Base-by-base conservation (phyloP, 2,113 vertebrate species). In the Fregetta grallaria region DNA sequence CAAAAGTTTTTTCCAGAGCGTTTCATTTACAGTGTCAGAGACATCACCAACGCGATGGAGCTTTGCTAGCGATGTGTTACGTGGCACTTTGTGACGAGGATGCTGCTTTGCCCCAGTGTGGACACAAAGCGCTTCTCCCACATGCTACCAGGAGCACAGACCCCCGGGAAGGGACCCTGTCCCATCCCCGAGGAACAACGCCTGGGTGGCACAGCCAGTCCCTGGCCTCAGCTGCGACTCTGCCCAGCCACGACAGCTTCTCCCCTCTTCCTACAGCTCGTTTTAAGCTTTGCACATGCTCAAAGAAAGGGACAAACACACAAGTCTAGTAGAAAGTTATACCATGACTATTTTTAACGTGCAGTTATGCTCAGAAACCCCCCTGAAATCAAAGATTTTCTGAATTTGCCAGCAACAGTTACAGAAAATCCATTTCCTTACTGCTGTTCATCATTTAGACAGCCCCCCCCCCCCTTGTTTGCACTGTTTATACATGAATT, bases 401-500 rank as follows among this genome's bases (percentile, higher is more conserved):
- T 27, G n/a, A 73, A 76, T 76, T 82, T 50, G 29, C 80, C 86
- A 87, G 58, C 53, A 72, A 36, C 88, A 52, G 71, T 55, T 55
- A 56, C 40, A 93, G 65, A 88, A 88, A 94, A 89, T 22, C 61
- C 63, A 10, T 85, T 92, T 92, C 62, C 53, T 92, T 84, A 11
- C 67, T 30, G 34, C 75, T 61, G 40, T 19, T 90, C 32, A 11
- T 27, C 34, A 76, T 29, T 74, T 18, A 59, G 61, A 34, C 10
- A 59, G 56, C 45, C 75, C 66, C 67, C 75, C 70, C 70, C 59
- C 61, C 45, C 18, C 79, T 73, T 55, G 50, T 47, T 90, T 68
- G 89, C 77, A 27, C 84, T 91, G 89, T 94, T 96, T 96, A 87
- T 79, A 87, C 53, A 20, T 1, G 53, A 97, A 97, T 96, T 96